Percentiles rank a stretch among this genome's conserved stretches.
Evolutionary conservation across 2,113 vertebrate species (phyloP).

Genomic region (Cardinalis cardinalis): DNA sequence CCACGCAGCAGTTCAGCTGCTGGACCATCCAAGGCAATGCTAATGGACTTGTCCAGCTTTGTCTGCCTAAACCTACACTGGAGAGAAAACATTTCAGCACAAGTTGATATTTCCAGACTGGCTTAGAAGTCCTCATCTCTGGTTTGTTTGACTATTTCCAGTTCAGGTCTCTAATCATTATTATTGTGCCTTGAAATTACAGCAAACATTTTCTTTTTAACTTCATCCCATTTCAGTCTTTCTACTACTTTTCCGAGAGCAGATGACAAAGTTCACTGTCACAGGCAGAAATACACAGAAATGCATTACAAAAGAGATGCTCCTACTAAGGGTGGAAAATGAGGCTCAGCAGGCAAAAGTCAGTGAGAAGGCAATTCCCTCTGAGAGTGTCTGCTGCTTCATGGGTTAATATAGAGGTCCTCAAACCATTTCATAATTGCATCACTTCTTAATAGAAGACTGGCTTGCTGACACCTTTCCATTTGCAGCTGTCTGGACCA

Average conservation of each 20-base stretch:
- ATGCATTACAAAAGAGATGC: neutral
- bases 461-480: conserved; percentile 48
- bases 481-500: conserved; percentile 58
- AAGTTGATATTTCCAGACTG: neutral
- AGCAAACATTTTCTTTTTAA: neutral
- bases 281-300: neutral
- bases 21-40: neutral
- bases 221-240: neutral
- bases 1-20: neutral
- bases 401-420: conserved; percentile 33
- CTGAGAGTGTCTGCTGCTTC: neutral
- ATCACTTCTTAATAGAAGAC: conserved; percentile 50
- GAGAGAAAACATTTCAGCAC: neutral
- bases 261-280: neutral
- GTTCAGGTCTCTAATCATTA: neutral
- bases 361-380: conserved; percentile 34
- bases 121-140: neutral
- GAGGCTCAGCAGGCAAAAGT: conserved; percentile 43
- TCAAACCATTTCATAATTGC: conserved; percentile 42
- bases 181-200: neutral
- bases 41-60: neutral
- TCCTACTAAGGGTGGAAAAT: neutral
- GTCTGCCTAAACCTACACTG: neutral
- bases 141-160: neutral
- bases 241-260: neutral